Conservation (phyloP, 2,888 invertebrate genomes). For the Plebejus argus region DNA sequence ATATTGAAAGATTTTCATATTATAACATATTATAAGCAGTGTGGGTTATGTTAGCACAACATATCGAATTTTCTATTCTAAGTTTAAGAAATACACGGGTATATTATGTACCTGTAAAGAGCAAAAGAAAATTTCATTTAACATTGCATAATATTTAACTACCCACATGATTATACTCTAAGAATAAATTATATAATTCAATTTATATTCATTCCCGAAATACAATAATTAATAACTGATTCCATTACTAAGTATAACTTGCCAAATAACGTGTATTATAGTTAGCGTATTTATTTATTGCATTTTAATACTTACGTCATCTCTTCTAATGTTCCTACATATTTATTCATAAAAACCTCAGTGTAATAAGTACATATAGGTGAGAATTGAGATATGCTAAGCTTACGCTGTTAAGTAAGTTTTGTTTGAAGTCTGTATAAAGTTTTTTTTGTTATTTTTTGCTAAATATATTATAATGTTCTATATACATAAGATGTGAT, state of each 20-base stretch:
- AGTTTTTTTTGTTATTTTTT: conserved; percentile 70
- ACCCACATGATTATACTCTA: neutral
- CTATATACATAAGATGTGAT: conserved; percentile 71
- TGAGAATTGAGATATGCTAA: conserved; percentile 47
- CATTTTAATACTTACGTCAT: conserved; percentile 61
- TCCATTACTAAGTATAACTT: conserved; percentile 57
- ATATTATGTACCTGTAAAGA: neutral
- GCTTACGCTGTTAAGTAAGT: conserved; percentile 68
- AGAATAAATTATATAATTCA: neutral
- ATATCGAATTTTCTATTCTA: neutral
- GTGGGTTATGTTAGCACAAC: neutral
- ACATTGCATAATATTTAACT: neutral
- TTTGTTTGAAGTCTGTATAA: conserved; percentile 70
- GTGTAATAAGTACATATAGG: conserved; percentile 47
- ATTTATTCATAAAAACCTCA: conserved; percentile 49
- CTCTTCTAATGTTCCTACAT: conserved; percentile 67
- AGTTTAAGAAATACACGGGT: neutral
- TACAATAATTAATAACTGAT: conserved; percentile 40
- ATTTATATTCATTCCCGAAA: conserved; percentile 43
- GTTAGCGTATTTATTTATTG: conserved; percentile 51
- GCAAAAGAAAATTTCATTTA: neutral
- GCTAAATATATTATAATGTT: conserved; percentile 59
- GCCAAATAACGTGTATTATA: conserved; percentile 62
- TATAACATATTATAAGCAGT: neutral
- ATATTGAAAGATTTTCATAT: neutral